Evolutionary conservation across 2,888 invertebrate genomes (phyloP), one percentile per base, ranked within the genome.

Genomic region (Taenaris catops): DNA sequence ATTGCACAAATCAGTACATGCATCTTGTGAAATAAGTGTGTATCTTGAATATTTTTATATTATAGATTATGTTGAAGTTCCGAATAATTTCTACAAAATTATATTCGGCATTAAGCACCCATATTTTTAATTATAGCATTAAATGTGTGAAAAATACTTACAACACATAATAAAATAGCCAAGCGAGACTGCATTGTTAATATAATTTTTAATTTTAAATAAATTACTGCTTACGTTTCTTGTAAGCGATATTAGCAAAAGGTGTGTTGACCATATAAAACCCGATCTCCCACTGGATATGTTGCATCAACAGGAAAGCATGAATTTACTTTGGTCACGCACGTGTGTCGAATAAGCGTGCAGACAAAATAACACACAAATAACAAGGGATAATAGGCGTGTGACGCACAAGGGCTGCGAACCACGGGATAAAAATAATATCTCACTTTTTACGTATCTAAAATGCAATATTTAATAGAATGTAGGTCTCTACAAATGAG

Each of bases 261-360:
- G 7, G 54, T 69, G 60, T 51, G 60, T 51, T 49, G 41, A 52
- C 59, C 32, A 61, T 45, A 24, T 53, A 53, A 53, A 59, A 53
- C 42, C 41, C 51, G 34, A 48, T 48, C 45, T 64, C 55, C 53
- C 58, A 76, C 76, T 80, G 72, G 55, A 45, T n/a, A n/a, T n/a
- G n/a, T 32, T 25, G 10, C 24, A 18, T 51, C 59, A 58, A 63
- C 78, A 74, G 80, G 80, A 79, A 68, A 65, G 48, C 47, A 51
- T 63, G 59, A 71, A 58, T 69, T 69, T 51, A 47, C 54, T 60
- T 57, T 57, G 46, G 53, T 42, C 59, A 70, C 64, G 59, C 66
- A 69, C 61, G 60, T 61, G 55, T 58, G 56, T 57, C 54, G 25
- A 53, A 54, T 63, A 66, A 68, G 26, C 26, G 24, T 42, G 31